A percentile compares a stretch with the other conserved stretches of the same genome.
These are phyloP conservation scores for Leistus spinibarbis DNA, from an alignment of 2,888 invertebrate genomes.

Conservation along the genomic window DNA sequence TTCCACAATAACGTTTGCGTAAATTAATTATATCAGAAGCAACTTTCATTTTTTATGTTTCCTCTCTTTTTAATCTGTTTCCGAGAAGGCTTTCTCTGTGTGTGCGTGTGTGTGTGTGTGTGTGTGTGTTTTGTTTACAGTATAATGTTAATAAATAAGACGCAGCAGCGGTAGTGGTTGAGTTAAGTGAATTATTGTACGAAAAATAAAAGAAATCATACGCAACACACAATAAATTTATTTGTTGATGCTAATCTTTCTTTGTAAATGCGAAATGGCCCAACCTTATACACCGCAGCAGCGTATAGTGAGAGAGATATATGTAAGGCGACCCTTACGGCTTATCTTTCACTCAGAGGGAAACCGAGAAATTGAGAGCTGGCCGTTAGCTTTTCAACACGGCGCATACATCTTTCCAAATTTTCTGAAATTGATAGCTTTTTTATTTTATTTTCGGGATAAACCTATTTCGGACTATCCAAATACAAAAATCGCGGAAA, in stretches of 20 bases:
- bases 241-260: constrained; percentile 4
- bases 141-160: neutral
- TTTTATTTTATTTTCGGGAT: too few relatives aligned
- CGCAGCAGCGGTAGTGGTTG: too few relatives aligned
- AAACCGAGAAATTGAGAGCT: neutral
- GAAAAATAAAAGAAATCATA: neutral
- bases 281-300: neutral
- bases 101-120: too few relatives aligned
- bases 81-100: neutral
- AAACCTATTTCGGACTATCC: too few relatives aligned
- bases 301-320: neutral
- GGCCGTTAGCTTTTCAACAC: neutral
- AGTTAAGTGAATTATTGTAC: constrained; percentile 8
- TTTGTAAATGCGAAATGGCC: neutral
- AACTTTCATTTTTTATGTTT: neutral
- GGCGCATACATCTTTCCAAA: neutral
- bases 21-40: neutral
- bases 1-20: neutral
- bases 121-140: neutral
- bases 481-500: too few relatives aligned
- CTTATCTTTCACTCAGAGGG: neutral
- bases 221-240: constrained; percentile 4
- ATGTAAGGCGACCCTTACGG: neutral
- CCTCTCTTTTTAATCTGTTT: neutral
- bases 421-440: too few relatives aligned